Conservation (phyloP, 2,113 vertebrate species). For the Nesospiza acunhae region DNA sequence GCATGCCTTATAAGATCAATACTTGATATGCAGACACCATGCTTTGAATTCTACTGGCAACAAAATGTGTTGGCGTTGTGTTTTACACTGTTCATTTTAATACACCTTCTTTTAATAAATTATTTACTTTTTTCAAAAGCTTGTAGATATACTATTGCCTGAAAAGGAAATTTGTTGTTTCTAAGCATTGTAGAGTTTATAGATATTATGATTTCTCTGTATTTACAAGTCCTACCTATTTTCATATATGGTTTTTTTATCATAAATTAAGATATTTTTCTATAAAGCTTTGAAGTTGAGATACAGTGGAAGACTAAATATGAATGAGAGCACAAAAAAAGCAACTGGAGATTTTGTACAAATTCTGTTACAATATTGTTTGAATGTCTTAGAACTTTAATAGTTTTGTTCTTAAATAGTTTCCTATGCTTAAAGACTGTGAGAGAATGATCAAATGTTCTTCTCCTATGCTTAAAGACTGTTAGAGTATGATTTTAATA, state of each 20-base stretch:
- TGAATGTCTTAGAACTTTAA: conserved; percentile 58
- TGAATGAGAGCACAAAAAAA: conserved; percentile 71
- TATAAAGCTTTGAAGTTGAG: conserved; percentile 68
- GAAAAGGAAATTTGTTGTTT: conserved; percentile 67
- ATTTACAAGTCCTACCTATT: conserved; percentile 76
- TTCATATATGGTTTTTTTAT: conserved; percentile 55
- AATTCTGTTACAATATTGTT: conserved; percentile 57
- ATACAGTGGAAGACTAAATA: conserved; percentile 78
- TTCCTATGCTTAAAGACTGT: conserved; percentile 72
- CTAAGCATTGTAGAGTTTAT: conserved; percentile 66
- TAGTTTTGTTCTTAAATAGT: conserved; percentile 68
- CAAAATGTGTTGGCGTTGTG: conserved; percentile 61
- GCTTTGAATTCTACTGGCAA: conserved; percentile 77
- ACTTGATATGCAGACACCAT: conserved; percentile 83
- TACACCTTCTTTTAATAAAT: conserved; percentile 62
- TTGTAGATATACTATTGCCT: conserved; percentile 64
- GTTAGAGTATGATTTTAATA: conserved; percentile 63
- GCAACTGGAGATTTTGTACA: conserved; percentile 65
- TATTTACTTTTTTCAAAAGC: conserved; percentile 62
- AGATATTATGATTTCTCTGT: conserved; percentile 64
- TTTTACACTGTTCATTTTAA: conserved; percentile 70
- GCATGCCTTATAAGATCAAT: conserved; percentile 83
- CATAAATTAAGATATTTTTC: conserved; percentile 68
- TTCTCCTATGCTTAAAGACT: conserved; percentile 70
- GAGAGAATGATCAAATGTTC: conserved; percentile 55